A percentile compares a stretch with the other conserved stretches of the same genome.
Conservation (phyloP, 1,140 invertebrate genomes). For the Nebria ingens region DNA sequence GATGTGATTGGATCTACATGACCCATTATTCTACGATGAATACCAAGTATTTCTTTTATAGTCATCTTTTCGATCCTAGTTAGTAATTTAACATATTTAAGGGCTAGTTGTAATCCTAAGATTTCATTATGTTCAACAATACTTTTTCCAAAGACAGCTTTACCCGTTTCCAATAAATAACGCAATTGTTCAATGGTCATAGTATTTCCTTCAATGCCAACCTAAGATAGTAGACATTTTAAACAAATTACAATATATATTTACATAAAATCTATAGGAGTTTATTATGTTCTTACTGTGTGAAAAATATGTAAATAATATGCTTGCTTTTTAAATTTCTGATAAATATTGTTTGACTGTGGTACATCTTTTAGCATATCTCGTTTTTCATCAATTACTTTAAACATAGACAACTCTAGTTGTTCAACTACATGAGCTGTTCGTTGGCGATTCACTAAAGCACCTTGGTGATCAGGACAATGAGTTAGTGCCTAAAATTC, state of each 20-base stretch:
- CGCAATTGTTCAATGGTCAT: constrained; percentile 89
- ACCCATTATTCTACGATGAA: constrained; percentile 86
- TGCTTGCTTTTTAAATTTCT: constrained; percentile 83
- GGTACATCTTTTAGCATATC: constrained; percentile 71
- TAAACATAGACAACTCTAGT: constrained; percentile 68
- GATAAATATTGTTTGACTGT: constrained; percentile 63
- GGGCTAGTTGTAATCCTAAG: constrained; percentile 83
- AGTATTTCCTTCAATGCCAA: constrained; percentile 95
- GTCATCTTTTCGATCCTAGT: constrained; percentile 59
- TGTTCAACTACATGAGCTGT: constrained; percentile 84
- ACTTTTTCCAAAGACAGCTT: constrained; percentile 88
- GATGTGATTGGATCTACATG: constrained; percentile 85
- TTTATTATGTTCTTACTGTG: constrained; percentile 45
- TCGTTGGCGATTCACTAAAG: constrained; percentile 68
- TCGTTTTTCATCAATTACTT: constrained; percentile 77
- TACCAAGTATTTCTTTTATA: constrained; percentile 81
- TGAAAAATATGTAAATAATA: constrained; percentile 97
- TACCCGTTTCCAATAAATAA: constrained; percentile 84
- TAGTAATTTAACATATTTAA: constrained; percentile 90
- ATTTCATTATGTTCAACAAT: constrained; percentile 96
- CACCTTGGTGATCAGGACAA: constrained; percentile 70
- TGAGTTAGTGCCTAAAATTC: constrained; percentile 56
- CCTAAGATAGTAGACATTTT: constrained; percentile 21
- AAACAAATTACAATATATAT: background rate
- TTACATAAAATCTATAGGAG: no score